phyloP scores from a whole-genome alignment of 2,113 vertebrate genomes.

The Amphiprion percula region DNA sequence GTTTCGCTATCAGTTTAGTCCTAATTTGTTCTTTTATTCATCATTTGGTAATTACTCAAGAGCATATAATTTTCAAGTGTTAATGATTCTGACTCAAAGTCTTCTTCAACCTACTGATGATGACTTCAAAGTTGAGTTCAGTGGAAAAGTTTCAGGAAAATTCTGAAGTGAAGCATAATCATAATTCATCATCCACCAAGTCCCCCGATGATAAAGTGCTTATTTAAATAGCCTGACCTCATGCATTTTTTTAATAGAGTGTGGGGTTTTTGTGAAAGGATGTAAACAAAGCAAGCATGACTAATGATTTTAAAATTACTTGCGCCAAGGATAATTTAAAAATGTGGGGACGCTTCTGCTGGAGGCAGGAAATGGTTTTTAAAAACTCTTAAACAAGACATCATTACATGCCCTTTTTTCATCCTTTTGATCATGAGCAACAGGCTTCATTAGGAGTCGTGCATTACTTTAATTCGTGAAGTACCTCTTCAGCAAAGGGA shows the following conservation, averaged over 20 bases:
- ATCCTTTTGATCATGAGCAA: background rate
- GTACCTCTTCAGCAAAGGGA: conserved; percentile 12
- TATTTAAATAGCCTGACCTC: background rate
- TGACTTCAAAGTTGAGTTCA: background rate
- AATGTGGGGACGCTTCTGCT: background rate
- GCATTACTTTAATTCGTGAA: conserved; percentile 35
- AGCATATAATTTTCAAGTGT: too few relatives aligned
- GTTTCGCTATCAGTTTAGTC: too few relatives aligned
- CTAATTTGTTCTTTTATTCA: too few relatives aligned
- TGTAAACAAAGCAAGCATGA: background rate
- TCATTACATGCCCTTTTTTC: background rate
- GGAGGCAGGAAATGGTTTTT: background rate
- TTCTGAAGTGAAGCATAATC: background rate
- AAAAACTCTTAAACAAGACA: background rate
- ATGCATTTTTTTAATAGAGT: background rate
- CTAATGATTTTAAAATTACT: background rate
- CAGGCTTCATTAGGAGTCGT: conserved; percentile 20
- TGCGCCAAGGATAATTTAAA: background rate
- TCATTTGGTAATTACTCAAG: too few relatives aligned
- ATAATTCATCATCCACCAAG: background rate
- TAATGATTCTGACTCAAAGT: background rate
- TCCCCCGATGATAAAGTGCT: background rate
- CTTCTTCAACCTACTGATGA: background rate
- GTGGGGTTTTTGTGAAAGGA: background rate
- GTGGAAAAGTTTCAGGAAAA: background rate